Conservation (phyloP, 2,888 invertebrate genomes). For the Epinotia ramella region DNA sequence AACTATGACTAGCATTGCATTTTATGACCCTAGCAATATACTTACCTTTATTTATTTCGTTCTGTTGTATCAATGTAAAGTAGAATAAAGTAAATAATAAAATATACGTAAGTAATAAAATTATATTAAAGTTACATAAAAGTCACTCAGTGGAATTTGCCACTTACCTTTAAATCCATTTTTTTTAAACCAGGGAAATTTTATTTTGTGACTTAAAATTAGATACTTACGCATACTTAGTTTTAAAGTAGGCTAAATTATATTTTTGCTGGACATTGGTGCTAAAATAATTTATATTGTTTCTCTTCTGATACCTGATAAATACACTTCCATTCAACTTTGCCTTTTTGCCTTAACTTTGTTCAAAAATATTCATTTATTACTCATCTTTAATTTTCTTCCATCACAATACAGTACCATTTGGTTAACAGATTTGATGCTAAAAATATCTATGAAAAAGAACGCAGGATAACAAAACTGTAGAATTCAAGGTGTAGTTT, state of each 20-base stretch:
- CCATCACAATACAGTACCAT: too few species aligned
- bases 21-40: not conserved
- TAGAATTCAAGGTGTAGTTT: not conserved
- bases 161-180: not conserved
- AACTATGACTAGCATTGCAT: not conserved
- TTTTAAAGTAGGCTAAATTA: conserved; percentile 41
- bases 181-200: not conserved
- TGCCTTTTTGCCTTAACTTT: not conserved
- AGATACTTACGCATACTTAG: conserved; percentile 7
- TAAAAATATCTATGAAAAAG: not conserved
- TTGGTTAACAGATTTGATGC: too few species aligned
- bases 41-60: not conserved
- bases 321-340: not conserved
- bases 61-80: conserved; percentile 3
- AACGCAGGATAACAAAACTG: not conserved
- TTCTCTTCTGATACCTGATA: not conserved
- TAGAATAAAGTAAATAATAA: conserved; percentile 3
- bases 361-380: not conserved
- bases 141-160: not conserved
- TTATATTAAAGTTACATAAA: not conserved
- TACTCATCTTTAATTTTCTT: too few species aligned
- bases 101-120: not conserved
- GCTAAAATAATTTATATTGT: conserved; percentile 54
- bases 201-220: conserved; percentile 14
- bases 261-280: conserved; percentile 68